phyloP scores from a whole-genome alignment of 2,888 invertebrate genomes.

The Drosophila histrio region DNA sequence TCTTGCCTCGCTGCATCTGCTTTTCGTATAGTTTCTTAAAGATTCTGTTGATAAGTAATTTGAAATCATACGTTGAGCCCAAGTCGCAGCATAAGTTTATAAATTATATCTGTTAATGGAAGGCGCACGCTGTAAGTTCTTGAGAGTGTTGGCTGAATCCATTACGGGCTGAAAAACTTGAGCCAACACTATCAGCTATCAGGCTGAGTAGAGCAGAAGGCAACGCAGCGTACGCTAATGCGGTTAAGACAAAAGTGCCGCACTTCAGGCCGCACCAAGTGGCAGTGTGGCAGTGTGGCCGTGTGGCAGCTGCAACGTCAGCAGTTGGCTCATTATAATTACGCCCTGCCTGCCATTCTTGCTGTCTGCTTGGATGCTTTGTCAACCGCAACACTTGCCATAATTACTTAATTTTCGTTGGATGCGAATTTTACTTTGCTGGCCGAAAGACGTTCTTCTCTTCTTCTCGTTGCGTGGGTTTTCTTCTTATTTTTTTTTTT shows the following conservation, averaged over 20 bases:
- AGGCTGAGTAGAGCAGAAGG: background rate
- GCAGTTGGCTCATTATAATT: slow-evolving; percentile 46
- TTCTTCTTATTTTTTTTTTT: background rate
- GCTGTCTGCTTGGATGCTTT: slow-evolving; percentile 22
- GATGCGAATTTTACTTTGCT: slow-evolving; percentile 22
- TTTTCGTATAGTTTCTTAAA: background rate
- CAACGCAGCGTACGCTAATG: slow-evolving; percentile 13
- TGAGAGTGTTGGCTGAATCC: slow-evolving; percentile 1
- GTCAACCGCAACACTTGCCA: slow-evolving; percentile 49
- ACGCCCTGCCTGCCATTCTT: slow-evolving; percentile 4
- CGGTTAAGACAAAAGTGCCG: slow-evolving; percentile 21
- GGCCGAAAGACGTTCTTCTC: background rate
- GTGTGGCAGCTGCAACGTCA: slow-evolving; percentile 35
- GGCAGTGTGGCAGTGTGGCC: background rate
- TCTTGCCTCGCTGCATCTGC: background rate
- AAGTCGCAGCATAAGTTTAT: background rate
- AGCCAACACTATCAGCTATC: slow-evolving; percentile 1
- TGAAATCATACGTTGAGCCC: background rate
- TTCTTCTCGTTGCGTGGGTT: background rate
- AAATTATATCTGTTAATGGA: background rate
- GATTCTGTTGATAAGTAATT: background rate
- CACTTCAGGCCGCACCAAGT: slow-evolving; percentile 20
- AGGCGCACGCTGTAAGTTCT: background rate
- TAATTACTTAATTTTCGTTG: slow-evolving; percentile 53
- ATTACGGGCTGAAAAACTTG: slow-evolving; percentile 6